Base-by-base conservation (phyloP, 2,113 vertebrate genomes). In the Sapajus apella region DNA sequence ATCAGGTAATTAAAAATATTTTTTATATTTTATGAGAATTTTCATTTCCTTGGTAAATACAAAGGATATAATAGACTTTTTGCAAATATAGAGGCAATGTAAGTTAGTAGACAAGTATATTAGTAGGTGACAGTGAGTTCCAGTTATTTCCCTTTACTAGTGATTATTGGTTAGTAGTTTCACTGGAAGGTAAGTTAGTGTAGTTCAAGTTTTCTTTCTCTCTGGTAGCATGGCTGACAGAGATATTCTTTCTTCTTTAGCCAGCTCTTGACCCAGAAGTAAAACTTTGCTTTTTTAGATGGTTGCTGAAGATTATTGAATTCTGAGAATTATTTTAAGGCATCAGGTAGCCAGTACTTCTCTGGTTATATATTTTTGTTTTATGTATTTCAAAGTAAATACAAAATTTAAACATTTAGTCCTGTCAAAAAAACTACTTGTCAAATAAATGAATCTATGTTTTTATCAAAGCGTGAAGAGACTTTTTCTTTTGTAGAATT, bases 1-100 rank as follows among this genome's bases (percentile, higher is more conserved):
- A 99, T 84, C 98, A 99, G 99, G 99, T 99, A 56, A 94, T 97
- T 92, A 47, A 81, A 79, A 92, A 40, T 3, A 21, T n/a, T 72
- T 82, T 32, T 21, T 79, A 3, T 70, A 75, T 61, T 77, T 80
- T 27, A 13, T 72, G 68, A 95, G 55, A 45, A n/a, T 86, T 91
- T 87, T 66, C 13, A 50, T 90, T 66, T 32, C 21, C 40, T 94
- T 35, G 14, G 85, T 84, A 89, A 92, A 73, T 95, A 55, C 30
- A 52, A 75, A 79, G 21, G 20, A 21, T 52, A 35, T 56, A 23
- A 27, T n/a, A 64, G 40, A 56, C 14, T 81, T 79, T 30, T 32
- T 0, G 37, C 68, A 70, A 66, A 75, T 50, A 50, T 1, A 45
- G 11, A 58, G 73, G 27, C 16, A 16, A 1, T 68, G 5, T 21